These are phyloP conservation scores for Erebia palarica DNA, from an alignment of 2,888 invertebrate genomes.

Conservation along the genomic window DNA sequence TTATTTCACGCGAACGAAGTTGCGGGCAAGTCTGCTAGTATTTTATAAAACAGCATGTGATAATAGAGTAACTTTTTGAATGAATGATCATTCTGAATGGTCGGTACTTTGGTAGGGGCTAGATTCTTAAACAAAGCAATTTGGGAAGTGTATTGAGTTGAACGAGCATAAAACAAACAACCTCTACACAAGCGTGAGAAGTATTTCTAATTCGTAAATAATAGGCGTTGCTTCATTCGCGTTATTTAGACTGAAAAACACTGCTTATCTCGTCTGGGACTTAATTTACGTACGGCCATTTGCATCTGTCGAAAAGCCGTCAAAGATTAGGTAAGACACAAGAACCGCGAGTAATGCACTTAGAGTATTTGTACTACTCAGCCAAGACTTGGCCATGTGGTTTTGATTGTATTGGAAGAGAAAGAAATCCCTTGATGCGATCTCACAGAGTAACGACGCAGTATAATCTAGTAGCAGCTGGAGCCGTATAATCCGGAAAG, in stretches of 20 bases:
- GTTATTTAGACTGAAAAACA: constrained; percentile 41
- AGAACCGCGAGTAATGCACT: background rate
- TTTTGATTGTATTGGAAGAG: too few relatives aligned
- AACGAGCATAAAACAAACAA: constrained; percentile 21
- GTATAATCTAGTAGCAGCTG: too few relatives aligned
- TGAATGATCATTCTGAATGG: constrained; percentile 12
- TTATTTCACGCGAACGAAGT: background rate
- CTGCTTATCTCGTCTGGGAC: constrained; percentile 35
- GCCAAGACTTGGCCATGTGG: too few relatives aligned
- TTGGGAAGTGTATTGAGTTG: constrained; percentile 25
- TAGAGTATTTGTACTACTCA: too few relatives aligned
- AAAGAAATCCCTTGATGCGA: too few relatives aligned
- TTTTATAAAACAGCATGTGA: background rate
- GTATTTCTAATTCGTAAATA: constrained; percentile 43
- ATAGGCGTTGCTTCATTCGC: constrained; percentile 42
- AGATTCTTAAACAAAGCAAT: constrained; percentile 15
- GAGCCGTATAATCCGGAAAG: too few relatives aligned
- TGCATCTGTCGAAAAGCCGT: constrained; percentile 11
- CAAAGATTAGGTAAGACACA: constrained; percentile 1
- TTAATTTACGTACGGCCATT: constrained; percentile 26
- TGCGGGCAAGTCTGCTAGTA: background rate
- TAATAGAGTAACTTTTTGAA: background rate
- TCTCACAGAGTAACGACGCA: too few relatives aligned
- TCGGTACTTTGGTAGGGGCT: background rate
- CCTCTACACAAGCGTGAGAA: constrained; percentile 37